These are phyloP conservation scores for Pipistrellus pygmaeus DNA, from an alignment of 2,797 vertebrate genomes.

Conservation along the genomic window DNA sequence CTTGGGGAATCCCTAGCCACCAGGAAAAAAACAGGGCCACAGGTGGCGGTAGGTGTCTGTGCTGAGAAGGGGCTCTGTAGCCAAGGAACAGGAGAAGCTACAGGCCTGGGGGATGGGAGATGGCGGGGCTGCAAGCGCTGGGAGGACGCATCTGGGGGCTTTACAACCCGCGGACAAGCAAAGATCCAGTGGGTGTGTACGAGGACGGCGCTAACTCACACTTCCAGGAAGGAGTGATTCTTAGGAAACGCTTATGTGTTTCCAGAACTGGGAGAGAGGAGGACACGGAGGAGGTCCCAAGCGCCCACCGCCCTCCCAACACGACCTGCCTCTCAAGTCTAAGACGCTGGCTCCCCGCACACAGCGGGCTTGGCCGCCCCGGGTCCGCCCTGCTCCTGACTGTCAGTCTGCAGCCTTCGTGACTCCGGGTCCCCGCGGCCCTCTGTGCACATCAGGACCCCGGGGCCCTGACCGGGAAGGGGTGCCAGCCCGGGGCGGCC, in stretches of 20 bases:
- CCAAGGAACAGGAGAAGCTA: background rate
- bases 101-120: background rate
- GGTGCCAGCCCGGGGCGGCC: background rate
- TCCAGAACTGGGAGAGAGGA: slow-evolving; percentile 45
- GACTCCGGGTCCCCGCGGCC: background rate
- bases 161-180: slow-evolving; percentile 24
- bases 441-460: background rate
- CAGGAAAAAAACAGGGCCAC: slow-evolving; percentile 56
- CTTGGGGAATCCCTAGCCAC: background rate
- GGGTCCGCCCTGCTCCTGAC: background rate
- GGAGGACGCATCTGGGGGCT: slow-evolving; percentile 8
- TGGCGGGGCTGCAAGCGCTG: background rate
- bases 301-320: slow-evolving; percentile 18
- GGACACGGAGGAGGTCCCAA: background rate
- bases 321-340: slow-evolving; percentile 60
- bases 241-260: slow-evolving; percentile 46
- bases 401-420: slow-evolving; percentile 40
- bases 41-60: slow-evolving; percentile 57
- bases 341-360: background rate
- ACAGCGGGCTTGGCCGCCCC: background rate
- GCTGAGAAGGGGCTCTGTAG: background rate
- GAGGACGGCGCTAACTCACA: slow-evolving; percentile 70
- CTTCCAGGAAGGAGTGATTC: slow-evolving; percentile 71
- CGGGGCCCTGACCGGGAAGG: background rate
- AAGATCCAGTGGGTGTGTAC: slow-evolving; percentile 70